Conservation (phyloP, 2,113 vertebrate species). For the Condylura cristata region DNA sequence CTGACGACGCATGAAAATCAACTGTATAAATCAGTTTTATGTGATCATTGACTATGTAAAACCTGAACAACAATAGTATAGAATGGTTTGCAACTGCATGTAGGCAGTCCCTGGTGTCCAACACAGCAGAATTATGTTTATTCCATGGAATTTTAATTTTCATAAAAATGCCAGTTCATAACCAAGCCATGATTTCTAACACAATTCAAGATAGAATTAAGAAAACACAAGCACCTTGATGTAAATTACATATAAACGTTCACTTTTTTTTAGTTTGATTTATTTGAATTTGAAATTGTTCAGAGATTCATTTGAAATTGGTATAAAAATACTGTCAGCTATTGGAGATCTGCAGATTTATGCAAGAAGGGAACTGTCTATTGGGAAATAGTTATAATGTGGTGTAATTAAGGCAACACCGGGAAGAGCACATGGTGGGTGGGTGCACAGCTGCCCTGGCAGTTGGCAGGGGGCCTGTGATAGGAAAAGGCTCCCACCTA, state of each 20-base stretch:
- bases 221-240: not conserved
- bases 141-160: conserved; percentile 22
- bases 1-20: not conserved
- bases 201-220: not conserved
- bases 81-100: not conserved
- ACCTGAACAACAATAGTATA: not conserved
- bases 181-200: not conserved
- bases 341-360: not conserved
- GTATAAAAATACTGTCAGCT: not conserved
- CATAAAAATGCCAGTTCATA: not conserved
- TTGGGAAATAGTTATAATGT: not conserved
- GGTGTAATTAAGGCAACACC: accelerated
- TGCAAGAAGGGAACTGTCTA: not conserved
- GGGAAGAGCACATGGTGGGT: not conserved
- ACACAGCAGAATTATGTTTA: not conserved
- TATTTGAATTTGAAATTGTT: not conserved
- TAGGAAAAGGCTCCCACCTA: not conserved
- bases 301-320: not conserved
- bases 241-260: not conserved
- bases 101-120: not conserved
- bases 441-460: accelerated
- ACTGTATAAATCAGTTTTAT: not conserved
- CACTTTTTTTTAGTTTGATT: not conserved
- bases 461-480: not conserved
- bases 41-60: not conserved